Evolutionary conservation across 1,140 invertebrate genomes (phyloP).

Genomic region (Drosophila parvula): DNA sequence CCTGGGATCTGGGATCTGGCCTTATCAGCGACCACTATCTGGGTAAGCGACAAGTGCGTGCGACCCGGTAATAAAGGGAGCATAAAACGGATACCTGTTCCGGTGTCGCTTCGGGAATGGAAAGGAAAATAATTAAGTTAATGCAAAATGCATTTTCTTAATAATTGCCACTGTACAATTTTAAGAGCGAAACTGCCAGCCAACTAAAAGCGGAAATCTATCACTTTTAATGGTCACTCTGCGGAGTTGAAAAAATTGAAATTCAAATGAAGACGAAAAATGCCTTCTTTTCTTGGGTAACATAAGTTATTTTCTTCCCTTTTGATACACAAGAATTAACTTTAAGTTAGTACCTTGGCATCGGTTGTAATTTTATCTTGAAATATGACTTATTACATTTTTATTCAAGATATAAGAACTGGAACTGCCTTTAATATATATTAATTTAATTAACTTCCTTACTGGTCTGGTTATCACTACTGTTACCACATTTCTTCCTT

Average conservation of each 20-base stretch:
- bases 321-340: not conserved
- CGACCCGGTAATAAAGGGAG: slow-evolving; percentile 65
- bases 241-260: slow-evolving; percentile 14
- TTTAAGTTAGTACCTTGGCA: not conserved
- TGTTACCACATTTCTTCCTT: not conserved
- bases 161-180: slow-evolving; percentile 52
- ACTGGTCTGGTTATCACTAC: not conserved
- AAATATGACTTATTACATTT: no score
- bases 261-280: not conserved
- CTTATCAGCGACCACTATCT: slow-evolving; percentile 65
- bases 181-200: not conserved
- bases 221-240: slow-evolving; percentile 38
- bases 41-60: slow-evolving; percentile 57
- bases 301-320: no score
- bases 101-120: slow-evolving; percentile 29
- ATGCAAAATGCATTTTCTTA: slow-evolving; percentile 77
- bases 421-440: not conserved
- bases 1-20: slow-evolving; percentile 24
- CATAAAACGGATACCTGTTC: slow-evolving; percentile 39
- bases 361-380: not conserved
- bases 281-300: not conserved
- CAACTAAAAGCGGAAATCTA: slow-evolving; percentile 34
- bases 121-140: slow-evolving; percentile 78
- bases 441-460: not conserved
- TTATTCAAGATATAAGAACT: no score